Conservation (phyloP, 92 coral and sea anemone species). For the Zoanthus sociatus region DNA sequence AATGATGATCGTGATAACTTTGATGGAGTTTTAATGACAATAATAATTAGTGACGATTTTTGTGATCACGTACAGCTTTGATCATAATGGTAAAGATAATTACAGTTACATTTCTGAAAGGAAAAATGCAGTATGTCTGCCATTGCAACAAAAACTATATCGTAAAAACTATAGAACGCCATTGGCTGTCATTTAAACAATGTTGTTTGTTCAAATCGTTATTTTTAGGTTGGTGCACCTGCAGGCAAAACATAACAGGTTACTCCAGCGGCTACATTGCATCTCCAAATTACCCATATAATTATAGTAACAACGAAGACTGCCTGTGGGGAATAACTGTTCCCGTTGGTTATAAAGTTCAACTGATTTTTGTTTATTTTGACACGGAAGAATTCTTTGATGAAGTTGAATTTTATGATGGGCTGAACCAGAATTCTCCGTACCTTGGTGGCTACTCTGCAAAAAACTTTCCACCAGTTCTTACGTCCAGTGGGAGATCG, state of each 20-base stretch:
- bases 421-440: neutral
- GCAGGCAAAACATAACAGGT: neutral
- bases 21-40: too few relatives aligned
- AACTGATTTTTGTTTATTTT: neutral
- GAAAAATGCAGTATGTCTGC: neutral
- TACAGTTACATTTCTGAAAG: too few relatives aligned
- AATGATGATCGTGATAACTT: too few relatives aligned
- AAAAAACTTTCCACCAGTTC: neutral
- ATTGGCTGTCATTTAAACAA: neutral
- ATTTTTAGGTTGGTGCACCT: neutral
- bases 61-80: too few relatives aligned
- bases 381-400: neutral
- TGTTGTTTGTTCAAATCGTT: too few relatives aligned
- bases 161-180: neutral
- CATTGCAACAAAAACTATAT: neutral
- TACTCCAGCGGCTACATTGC: neutral
- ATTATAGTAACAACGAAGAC: neutral
- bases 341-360: neutral
- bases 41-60: too few relatives aligned
- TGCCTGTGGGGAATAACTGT: neutral
- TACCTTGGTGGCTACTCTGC: neutral
- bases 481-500: neutral
- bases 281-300: neutral
- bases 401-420: neutral
- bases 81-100: too few relatives aligned